Percentiles rank a stretch among this genome's conserved stretches.
Conservation (phyloP, 2,113 vertebrate genomes). For the Syngnathus floridae region DNA sequence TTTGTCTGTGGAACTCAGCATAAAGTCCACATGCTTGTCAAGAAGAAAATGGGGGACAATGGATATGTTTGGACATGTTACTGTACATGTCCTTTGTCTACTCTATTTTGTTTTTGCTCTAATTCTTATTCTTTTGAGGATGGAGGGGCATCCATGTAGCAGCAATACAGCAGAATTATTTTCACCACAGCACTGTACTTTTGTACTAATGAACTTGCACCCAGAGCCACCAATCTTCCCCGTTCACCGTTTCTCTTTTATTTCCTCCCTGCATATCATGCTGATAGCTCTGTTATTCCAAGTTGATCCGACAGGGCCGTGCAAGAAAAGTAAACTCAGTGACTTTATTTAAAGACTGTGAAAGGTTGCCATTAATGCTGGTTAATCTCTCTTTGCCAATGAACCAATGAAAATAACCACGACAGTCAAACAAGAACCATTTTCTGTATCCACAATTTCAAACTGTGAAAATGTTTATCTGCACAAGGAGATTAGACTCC, state of each 20-base stretch:
- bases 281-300: slow-evolving; percentile 49
- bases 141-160: slow-evolving; percentile 68
- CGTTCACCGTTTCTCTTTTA: slow-evolving; percentile 36
- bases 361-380: slow-evolving; percentile 37
- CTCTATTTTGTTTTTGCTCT: slow-evolving; percentile 36
- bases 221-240: slow-evolving; percentile 68
- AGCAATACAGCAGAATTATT: slow-evolving; percentile 73
- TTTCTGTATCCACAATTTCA: slow-evolving; percentile 45
- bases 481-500: slow-evolving; percentile 39
- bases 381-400: slow-evolving; percentile 31
- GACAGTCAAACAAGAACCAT: slow-evolving; percentile 20
- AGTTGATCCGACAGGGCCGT: slow-evolving; percentile 33
- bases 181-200: slow-evolving; percentile 74
- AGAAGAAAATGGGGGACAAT: slow-evolving; percentile 53
- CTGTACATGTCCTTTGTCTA: slow-evolving; percentile 40
- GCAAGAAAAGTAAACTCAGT: slow-evolving; percentile 19
- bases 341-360: slow-evolving; percentile 38
- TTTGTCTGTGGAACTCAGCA: slow-evolving; percentile 72
- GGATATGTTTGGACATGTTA: slow-evolving; percentile 49
- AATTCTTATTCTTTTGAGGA: slow-evolving; percentile 46
- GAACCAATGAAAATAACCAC: slow-evolving; percentile 13
- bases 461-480: slow-evolving; percentile 63
- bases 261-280: slow-evolving; percentile 42
- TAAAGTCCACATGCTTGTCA: slow-evolving; percentile 61
- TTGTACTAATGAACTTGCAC: slow-evolving; percentile 69